A percentile compares a stretch with the other conserved stretches of the same genome.
Evolutionary conservation across 2,113 vertebrate genomes (phyloP).

Genomic region (Apodemus speciosus): DNA sequence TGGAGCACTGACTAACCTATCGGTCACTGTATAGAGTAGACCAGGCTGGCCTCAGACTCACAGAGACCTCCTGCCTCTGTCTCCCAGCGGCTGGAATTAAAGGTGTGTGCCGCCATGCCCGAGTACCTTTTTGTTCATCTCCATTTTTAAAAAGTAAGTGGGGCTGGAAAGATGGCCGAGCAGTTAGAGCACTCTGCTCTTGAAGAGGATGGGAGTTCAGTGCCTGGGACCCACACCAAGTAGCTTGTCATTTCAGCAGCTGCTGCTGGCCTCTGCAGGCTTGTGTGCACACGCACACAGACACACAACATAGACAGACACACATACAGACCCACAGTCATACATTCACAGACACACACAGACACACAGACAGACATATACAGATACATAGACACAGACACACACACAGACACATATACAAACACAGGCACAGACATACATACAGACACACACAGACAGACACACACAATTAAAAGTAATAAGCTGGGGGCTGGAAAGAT

Average conservation of each 20-base stretch:
- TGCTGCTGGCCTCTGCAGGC: neutral
- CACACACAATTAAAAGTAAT: neutral
- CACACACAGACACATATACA: no score
- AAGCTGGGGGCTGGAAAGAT: no score
- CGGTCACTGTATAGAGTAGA: neutral
- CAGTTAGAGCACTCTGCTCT: no score
- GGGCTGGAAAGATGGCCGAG: neutral
- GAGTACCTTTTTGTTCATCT: neutral
- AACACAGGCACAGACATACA: neutral
- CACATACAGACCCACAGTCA: no score
- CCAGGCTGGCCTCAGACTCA: neutral
- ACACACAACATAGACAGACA: neutral
- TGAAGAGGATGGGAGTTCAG: no score
- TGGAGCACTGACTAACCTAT: neutral
- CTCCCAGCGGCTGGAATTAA: neutral
- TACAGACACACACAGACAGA: no score
- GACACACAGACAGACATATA: no score
- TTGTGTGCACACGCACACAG: fast-evolving
- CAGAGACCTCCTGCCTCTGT: neutral
- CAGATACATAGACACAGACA: neutral
- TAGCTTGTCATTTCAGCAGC: neutral
- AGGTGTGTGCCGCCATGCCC: neutral
- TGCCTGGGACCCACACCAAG: neutral
- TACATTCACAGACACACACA: no score
- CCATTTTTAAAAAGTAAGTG: neutral